Evolutionary conservation across 2,888 invertebrate genomes (phyloP), one percentile per base, ranked within the genome.

Genomic region (Sialis fuliginosa): DNA sequence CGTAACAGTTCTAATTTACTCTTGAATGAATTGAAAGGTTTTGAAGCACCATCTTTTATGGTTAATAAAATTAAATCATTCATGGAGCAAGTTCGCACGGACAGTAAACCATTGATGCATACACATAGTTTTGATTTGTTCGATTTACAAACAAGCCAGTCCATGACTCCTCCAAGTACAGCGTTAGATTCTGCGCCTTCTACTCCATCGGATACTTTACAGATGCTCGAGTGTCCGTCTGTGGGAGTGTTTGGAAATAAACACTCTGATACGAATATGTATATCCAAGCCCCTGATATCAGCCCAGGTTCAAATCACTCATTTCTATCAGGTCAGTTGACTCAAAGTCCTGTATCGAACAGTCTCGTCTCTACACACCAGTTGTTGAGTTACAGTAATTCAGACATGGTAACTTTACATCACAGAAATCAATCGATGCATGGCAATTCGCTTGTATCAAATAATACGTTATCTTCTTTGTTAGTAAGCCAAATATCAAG

Each of bases 11-110:
- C 78, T 1, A 67, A 77, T 48, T 69, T 78, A 22, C 71, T 77
- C 62, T 63, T 77, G 12, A 74, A 78, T 42, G 81, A 84, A 57
- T 62, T 86, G 50, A 74, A 76, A 49, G 85, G 85, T 1, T 87
- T 87, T 59, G 75, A 76, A 60, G 80, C 81, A 1, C 86, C 86
- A 7, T 70, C 73, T 22, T 81, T 81, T 63, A 79, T 87, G 72
- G 57, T 82, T 34, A 70, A 74, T 49, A 87, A 87, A 66, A 81
- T 86, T 60, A 77, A 77, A 54, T 64, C 69, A 1, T 81, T 78
- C 57, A 77, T 84, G 56, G 65, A 67, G 44, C 60, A 63, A 48
- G 62, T 65, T 10, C 55, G 63, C 46, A 66, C 61, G 46, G 67
- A 66, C 52, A 57, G 56, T 35, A 61, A 58, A 49, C 49, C 52